Base-by-base conservation (phyloP, 2,888 invertebrate genomes). In the Operophtera brumata region DNA sequence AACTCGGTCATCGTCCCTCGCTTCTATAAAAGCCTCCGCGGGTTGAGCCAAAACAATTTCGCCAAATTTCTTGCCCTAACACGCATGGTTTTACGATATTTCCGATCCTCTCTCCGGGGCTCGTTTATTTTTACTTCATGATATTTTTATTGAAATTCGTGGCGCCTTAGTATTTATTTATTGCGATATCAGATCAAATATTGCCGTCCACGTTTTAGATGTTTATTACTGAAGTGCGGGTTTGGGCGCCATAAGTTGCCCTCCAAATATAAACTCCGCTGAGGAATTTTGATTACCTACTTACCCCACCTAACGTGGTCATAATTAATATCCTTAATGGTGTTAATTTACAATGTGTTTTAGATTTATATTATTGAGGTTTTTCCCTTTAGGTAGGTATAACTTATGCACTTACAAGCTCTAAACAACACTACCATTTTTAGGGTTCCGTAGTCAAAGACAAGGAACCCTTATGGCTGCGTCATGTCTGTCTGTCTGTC, bases 31-130 rank as follows among this genome's bases (percentile, higher is more conserved):
- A 86, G 86, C 86, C 87, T 87, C 75, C 74, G 72, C 77, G 80
- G 73, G 73, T 70, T 71, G 75, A 79, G 81, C 90, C 90, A 89
- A 89, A 88, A 87, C 88, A 88, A 89, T 90, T 90, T 85, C 78
- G 77, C 82, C 84, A 82, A 88, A 86, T 82, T 84, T 83, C 87
- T 83, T 85, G 83, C 79, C 83, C 78, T 78, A 82, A 80, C 82
- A 86, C 84, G 84, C 86, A 83, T 82, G 82, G 79, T 77, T 88
- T 87, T 88, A 87, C 82, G 84, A 84, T 75, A 84, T 71, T 77
- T 74, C 70, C 75, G 73, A 65, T 76, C 66, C 73, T 70, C 65
- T 70, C 65, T 70, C 68, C 62, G 67, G 69, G 67, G 67, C 67
- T 73, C 78, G 76, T 82, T 82, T 82, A 82, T 84, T 84, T 81